phyloP scores from a whole-genome alignment of 2,888 invertebrate genomes.

The Aphidius colemani region DNA sequence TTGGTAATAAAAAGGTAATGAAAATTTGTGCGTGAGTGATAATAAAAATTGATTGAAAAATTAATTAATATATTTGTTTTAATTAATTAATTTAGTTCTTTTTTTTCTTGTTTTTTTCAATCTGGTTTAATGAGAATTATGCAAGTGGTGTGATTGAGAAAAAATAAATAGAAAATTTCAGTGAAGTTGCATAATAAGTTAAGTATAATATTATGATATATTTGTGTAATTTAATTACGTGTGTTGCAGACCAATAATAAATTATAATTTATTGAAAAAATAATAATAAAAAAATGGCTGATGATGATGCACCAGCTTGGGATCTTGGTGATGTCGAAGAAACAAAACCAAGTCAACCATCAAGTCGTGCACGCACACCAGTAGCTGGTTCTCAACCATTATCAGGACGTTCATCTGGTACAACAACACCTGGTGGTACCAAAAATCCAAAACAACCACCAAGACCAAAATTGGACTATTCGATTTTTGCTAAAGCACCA shows the following conservation, averaged over 20 bases:
- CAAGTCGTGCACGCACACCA: too few relatives aligned
- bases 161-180: neutral
- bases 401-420: slow-evolving; percentile 35
- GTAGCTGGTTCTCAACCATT: too few relatives aligned
- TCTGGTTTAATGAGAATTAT: neutral
- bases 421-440: slow-evolving; percentile 56
- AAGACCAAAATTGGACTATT: slow-evolving; percentile 51
- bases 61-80: too few relatives aligned
- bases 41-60: too few relatives aligned
- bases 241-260: too few relatives aligned
- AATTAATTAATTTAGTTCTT: too few relatives aligned
- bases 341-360: slow-evolving; percentile 45
- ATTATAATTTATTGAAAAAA: neutral
- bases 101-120: neutral
- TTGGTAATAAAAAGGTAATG: too few relatives aligned
- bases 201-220: too few relatives aligned
- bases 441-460: slow-evolving; percentile 44
- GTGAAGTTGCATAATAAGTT: slow-evolving; percentile 4
- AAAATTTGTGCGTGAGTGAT: too few relatives aligned
- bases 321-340: slow-evolving; percentile 47
- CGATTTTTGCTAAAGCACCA: slow-evolving; percentile 61
- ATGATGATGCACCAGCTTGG: slow-evolving; percentile 35
- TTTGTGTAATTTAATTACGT: too few relatives aligned
- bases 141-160: slow-evolving; percentile 14
- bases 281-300: slow-evolving; percentile 27